phyloP scores from a whole-genome alignment of 2,113 vertebrate genomes.

The Delphinus delphis region DNA sequence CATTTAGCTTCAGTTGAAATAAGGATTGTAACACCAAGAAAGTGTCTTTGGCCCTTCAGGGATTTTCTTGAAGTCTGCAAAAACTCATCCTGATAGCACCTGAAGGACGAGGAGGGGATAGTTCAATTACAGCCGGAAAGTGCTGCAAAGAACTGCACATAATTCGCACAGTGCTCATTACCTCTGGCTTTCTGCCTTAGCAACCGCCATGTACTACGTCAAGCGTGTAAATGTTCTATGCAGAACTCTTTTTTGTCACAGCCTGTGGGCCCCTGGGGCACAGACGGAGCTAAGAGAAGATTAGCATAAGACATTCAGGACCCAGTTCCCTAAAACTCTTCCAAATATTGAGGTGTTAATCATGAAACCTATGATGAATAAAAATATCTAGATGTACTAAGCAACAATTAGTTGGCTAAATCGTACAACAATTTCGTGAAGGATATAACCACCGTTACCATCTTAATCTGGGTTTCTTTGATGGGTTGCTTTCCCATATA shows the following conservation, averaged over 20 bases:
- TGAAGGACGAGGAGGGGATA: conserved; percentile 86
- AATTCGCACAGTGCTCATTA: conserved; percentile 89
- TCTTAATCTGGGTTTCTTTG: background rate
- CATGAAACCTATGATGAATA: conserved; percentile 33
- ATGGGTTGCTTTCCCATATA: background rate
- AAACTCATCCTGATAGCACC: conserved; percentile 84
- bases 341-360: conserved; percentile 57
- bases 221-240: conserved; percentile 86
- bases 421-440: background rate
- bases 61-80: conserved; percentile 78
- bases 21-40: conserved; percentile 75
- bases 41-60: conserved; percentile 75
- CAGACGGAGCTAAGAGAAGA: conserved; percentile 62
- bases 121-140: conserved; percentile 81
- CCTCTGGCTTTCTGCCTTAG: conserved; percentile 90
- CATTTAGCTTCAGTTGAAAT: conserved; percentile 74
- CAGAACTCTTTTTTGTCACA: conserved; percentile 81
- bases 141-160: conserved; percentile 74
- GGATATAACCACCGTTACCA: background rate
- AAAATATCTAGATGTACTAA: conserved; percentile 14
- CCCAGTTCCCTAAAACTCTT: conserved; percentile 64
- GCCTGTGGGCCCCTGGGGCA: conserved; percentile 74
- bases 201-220: conserved; percentile 85
- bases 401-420: background rate
- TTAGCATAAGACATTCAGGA: conserved; percentile 61